Percentiles rank a stretch among this genome's conserved stretches.
These are phyloP conservation scores for Pristiophorus japonicus DNA, from an alignment of 2,113 vertebrate genomes.

Conservation along the genomic window DNA sequence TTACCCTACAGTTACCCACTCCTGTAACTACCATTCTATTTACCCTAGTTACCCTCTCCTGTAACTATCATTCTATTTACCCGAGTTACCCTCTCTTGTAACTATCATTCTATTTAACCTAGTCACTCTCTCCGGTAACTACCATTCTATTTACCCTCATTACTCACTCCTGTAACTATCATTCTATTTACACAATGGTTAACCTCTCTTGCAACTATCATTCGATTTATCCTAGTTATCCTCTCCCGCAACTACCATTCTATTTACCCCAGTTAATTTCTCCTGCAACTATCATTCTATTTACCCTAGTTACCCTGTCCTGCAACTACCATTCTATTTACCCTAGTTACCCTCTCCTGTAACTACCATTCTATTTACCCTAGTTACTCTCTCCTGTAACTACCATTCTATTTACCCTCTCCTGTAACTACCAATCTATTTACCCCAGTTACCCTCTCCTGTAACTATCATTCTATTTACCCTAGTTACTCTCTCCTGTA, in stretches of 20 bases:
- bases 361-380: background rate
- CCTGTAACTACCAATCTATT: background rate
- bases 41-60: background rate
- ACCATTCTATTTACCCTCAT: background rate
- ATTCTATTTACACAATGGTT: background rate
- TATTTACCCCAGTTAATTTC: too few relatives aligned
- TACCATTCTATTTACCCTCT: background rate
- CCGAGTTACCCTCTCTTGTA: background rate
- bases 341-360: background rate
- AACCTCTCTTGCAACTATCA: background rate
- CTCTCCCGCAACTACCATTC: background rate
- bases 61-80: background rate
- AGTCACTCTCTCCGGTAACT: background rate
- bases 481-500: too few relatives aligned
- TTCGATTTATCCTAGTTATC: background rate
- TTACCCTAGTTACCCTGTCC: background rate
- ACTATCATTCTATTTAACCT: background rate
- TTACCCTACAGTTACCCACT: background rate
- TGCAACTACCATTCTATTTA: background rate
- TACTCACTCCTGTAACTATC: background rate
- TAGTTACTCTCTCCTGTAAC: background rate
- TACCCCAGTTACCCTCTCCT: background rate
- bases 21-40: background rate
- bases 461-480: background rate
- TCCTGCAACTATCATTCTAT: background rate